Base-by-base conservation (phyloP, 2,113 vertebrate species). In the Psittacula cyanocephala region DNA sequence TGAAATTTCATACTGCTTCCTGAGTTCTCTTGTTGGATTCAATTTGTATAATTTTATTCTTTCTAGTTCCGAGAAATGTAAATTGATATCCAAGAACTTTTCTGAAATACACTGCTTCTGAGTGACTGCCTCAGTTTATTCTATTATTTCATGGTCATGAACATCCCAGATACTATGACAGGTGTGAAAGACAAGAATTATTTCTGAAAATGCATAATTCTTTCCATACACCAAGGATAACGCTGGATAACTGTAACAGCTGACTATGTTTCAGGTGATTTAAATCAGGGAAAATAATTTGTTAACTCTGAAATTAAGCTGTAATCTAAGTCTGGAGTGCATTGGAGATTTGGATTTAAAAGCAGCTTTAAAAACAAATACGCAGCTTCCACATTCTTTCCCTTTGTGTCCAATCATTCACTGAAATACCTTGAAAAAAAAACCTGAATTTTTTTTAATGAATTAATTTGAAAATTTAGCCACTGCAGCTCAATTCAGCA, bases 11-110 rank as follows among this genome's bases (percentile, higher is more conserved):
- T 49, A 65, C 23, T 71, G 31, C 39, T 82, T 91, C 49, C 55
- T 67, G 37, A 79, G n/a, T 57, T 91, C 41, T 19, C 23, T 88
- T 81, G 60, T 72, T 88, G 52, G 28, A 87, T 82, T 81, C 63
- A 76, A 43, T 81, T 91, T 81, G 64, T 50, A 44, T 79, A 76
- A 81, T 88, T 93, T 89, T 85, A 68, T 91, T 95, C 59, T 75
- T 89, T 86, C 49, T 64, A 77, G 28, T 91, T 94, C 63, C 59
- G 47, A 86, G 84, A 85, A 90, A 78, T 60, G 50, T 35, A 83
- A 57, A 88, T 89, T 18, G 0, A 82, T 95, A 94, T 47, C 7
- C 47, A 46, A 63, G 29, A 94, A 87, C 11, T 55, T 49, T 81
- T 88, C 70, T 87, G 60, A 93, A 94, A 81, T 28, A 22, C 10